phyloP scores from a whole-genome alignment of 2,113 vertebrate genomes.

The Oryzias javanicus region DNA sequence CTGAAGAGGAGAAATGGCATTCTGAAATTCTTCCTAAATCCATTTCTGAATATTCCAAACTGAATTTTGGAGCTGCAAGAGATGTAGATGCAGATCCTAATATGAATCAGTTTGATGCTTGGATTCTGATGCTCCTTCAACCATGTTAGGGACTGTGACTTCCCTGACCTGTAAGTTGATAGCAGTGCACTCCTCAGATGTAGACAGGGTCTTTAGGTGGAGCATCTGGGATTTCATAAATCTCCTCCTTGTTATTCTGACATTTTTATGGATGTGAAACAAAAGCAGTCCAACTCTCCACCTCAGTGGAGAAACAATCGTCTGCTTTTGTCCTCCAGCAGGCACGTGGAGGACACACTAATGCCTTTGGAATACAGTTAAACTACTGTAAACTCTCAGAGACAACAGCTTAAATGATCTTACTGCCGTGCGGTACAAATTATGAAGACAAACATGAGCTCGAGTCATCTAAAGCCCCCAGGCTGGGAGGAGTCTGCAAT shows the following conservation, averaged over 20 bases:
- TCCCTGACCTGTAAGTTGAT: conserved; percentile 22
- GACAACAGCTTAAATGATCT: conserved; percentile 18
- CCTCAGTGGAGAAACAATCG: background rate
- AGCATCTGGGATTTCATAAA: conserved; percentile 21
- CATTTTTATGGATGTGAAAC: conserved; percentile 40
- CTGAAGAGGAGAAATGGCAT: too few species aligned
- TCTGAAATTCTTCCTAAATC: too few species aligned
- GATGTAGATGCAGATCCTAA: too few species aligned
- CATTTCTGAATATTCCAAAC: too few species aligned
- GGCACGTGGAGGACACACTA: conserved; percentile 17
- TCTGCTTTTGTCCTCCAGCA: conserved; percentile 42
- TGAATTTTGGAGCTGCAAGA: too few species aligned
- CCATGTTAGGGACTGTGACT: too few species aligned
- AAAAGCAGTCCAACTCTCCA: conserved; percentile 20
- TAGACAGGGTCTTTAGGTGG: background rate
- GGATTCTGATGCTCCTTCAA: too few species aligned
- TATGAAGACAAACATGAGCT: conserved; percentile 35
- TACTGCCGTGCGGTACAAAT: conserved; percentile 8
- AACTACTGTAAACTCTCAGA: conserved; percentile 23
- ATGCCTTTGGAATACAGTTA: conserved; percentile 15
- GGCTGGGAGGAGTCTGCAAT: conserved; percentile 3
- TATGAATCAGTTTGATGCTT: too few species aligned
- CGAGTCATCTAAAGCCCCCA: conserved; percentile 22
- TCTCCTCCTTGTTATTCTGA: conserved; percentile 42
- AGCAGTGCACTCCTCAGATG: conserved; percentile 6